Base-by-base conservation (phyloP, 1,140 invertebrate species). In the Microplitis mediator region DNA sequence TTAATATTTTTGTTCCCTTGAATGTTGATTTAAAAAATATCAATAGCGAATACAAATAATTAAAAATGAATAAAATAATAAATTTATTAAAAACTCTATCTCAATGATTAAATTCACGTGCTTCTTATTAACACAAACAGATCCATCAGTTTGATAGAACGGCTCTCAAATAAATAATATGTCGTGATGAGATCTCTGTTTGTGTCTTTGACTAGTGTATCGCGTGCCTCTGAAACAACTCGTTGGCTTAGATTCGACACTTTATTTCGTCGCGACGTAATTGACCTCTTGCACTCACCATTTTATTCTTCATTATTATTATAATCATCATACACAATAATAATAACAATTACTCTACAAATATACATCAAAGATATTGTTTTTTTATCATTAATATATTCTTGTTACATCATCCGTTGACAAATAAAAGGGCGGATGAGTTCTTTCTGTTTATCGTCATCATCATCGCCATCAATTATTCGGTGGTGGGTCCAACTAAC, bases 71-170 rank as follows among this genome's bases (percentile, higher is more conserved):
- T n/a, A 51, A 51, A 51, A n/a, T 9, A 51, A 51, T n/a, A 51
- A 51, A 9, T 51, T 51, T 23, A 23, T 23, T 23, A 23, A 23
- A 23, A 23, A 63, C 60, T 67, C 45, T 31, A 9, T 61, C 35
- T 65, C 65, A 60, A 39, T 63, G 62, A 16, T 45, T 64, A 67
- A 35, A 58, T 45, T 76, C 75, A 71, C 73, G 69, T 76, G 74
- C 63, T 72, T 69, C 71, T 74, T 64, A 65, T 76, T 73, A 73
- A n/a, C 11, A 39, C 66, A 66, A 31, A 35, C 39, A 61, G 60
- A 32, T 61, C 60, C 60, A 32, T 32, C 32, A 32, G 60, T 61
- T 35, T 4, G 6, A 61, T 35, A 61, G 6, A 45, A 45, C 2
- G 6, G 36, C 61, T 35, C 62, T 58, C 45, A 34, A 69, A 16